A percentile compares a stretch with the other conserved stretches of the same genome.
Evolutionary conservation across 2,888 invertebrate genomes (phyloP).

Genomic region (Hypomecis punctinalis): DNA sequence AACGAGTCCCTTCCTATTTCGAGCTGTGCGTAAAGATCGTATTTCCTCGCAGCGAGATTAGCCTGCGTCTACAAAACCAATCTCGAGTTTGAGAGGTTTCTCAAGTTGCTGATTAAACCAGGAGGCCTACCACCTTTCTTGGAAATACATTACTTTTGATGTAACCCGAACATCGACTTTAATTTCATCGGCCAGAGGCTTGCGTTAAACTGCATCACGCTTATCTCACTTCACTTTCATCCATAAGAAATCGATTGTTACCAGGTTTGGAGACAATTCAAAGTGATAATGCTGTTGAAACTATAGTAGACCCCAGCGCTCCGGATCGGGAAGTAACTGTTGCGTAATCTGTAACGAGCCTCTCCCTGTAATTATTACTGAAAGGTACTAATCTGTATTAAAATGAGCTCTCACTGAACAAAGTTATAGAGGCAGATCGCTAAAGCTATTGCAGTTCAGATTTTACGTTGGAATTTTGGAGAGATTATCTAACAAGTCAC

Average conservation of each 20-base stretch:
- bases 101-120: conserved; percentile 33
- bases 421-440: conserved; percentile 23
- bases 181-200: too few species aligned
- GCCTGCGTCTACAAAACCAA: conserved; percentile 32
- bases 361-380: conserved; percentile 31
- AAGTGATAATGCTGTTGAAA: background rate
- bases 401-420: conserved; percentile 25
- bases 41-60: conserved; percentile 28
- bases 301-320: conserved; percentile 1
- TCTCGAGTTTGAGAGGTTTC: conserved; percentile 34
- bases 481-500: background rate
- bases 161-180: too few species aligned
- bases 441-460: conserved; percentile 9
- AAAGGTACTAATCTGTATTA: conserved; percentile 35
- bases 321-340: conserved; percentile 16
- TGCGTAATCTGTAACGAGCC: conserved; percentile 19
- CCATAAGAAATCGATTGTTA: too few species aligned
- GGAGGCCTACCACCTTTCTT: background rate
- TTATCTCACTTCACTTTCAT: background rate
- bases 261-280: background rate
- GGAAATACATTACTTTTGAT: too few species aligned
- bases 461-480: conserved; percentile 3
- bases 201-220: background rate
- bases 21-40: conserved; percentile 17
- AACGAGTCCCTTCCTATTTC: conserved; percentile 2